These are phyloP conservation scores for Gulo gulo DNA, from an alignment of 2,113 vertebrate genomes.

Conservation along the genomic window DNA sequence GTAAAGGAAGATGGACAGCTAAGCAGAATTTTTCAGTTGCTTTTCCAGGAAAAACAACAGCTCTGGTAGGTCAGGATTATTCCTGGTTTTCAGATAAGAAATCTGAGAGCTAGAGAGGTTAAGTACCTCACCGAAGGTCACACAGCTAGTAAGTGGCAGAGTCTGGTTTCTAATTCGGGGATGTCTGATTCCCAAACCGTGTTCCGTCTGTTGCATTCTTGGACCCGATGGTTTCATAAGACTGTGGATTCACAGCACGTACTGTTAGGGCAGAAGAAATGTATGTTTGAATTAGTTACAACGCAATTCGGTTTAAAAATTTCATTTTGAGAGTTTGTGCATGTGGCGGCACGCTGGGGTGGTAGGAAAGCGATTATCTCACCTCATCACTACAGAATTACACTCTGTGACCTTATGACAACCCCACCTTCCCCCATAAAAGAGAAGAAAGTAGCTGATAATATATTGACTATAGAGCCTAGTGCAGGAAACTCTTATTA, in stretches of 20 bases:
- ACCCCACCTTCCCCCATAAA: not conserved
- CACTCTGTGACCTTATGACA: not conserved
- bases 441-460: not conserved
- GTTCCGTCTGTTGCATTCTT: not conserved
- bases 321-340: not conserved
- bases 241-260: not conserved
- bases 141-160: not conserved
- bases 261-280: not conserved
- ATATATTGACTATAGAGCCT: not conserved
- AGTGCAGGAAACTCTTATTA: not conserved
- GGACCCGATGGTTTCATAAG: not conserved
- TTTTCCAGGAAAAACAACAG: slow-evolving; percentile 13
- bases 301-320: not conserved
- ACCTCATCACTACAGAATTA: not conserved
- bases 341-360: not conserved
- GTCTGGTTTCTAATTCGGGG: not conserved
- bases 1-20: not conserved
- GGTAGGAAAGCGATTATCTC: not conserved
- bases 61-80: not conserved
- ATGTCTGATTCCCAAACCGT: not conserved
- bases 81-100: not conserved
- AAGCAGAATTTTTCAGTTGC: not conserved
- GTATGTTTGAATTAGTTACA: not conserved
- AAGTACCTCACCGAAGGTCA: not conserved
- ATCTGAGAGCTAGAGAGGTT: not conserved